A percentile compares a stretch with the other conserved stretches of the same genome.
Evolutionary conservation across 2,113 vertebrate species (phyloP).

Genomic region (Cyanocitta stelleri): DNA sequence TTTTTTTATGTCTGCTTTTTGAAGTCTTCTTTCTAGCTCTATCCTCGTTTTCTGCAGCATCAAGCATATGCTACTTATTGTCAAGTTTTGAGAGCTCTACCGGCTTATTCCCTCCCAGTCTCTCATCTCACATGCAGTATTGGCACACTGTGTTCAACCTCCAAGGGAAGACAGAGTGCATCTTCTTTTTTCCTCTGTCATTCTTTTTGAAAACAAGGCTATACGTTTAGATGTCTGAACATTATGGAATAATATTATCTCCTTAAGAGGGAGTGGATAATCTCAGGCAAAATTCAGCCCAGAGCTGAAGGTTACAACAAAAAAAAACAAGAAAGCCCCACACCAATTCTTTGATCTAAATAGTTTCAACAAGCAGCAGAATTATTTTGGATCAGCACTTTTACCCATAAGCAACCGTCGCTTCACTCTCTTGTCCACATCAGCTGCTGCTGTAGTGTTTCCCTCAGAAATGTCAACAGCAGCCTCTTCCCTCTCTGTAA

Average conservation of each 20-base stretch:
- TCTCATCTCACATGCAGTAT: background rate
- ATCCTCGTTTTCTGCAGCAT: background rate
- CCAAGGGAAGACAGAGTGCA: background rate
- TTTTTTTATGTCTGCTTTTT: background rate
- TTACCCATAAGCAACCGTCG: slow-evolving; percentile 96
- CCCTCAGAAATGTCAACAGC: slow-evolving; percentile 75
- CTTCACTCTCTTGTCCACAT: slow-evolving; percentile 95
- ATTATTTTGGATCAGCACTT: background rate
- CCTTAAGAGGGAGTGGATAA: background rate
- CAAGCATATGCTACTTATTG: background rate
- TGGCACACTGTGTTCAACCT: background rate
- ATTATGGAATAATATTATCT: background rate
- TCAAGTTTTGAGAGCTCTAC: background rate
- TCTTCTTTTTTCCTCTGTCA: background rate
- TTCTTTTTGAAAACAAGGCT: background rate
- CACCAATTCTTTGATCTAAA: background rate
- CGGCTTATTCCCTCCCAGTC: background rate
- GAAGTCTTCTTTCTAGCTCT: background rate
- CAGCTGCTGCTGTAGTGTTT: slow-evolving; percentile 82
- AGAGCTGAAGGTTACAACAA: background rate
- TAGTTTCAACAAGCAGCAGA: background rate
- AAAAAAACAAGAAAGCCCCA: background rate
- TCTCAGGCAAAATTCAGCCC: background rate
- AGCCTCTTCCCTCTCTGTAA: slow-evolving; percentile 83
- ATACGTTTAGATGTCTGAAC: background rate